These are phyloP conservation scores for Alexandromys oeconomus DNA, from an alignment of 2,797 vertebrate species.

Conservation along the genomic window DNA sequence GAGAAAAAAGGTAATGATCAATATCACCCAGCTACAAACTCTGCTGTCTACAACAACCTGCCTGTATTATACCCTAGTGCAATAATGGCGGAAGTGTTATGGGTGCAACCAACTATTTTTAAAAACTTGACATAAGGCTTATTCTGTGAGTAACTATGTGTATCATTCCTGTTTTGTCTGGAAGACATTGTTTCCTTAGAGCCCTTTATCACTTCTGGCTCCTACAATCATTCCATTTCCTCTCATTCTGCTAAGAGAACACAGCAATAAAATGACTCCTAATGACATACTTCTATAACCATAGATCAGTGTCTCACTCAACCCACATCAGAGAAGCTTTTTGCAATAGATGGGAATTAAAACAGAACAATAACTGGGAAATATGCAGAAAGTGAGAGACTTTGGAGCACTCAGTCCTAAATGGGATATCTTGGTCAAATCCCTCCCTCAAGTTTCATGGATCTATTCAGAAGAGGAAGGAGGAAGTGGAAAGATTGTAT, in stretches of 20 bases:
- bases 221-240: no score
- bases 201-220: no score
- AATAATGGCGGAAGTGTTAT: neutral
- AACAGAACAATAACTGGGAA: neutral
- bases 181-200: no score
- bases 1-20: neutral
- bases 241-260: neutral
- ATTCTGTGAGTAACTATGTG: neutral
- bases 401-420: neutral
- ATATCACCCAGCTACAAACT: neutral
- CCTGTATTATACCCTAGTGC: neutral
- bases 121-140: neutral
- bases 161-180: no score
- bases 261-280: neutral
- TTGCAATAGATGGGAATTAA: neutral
- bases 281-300: neutral
- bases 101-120: neutral
- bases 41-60: neutral
- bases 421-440: neutral
- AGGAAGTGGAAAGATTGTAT: neutral
- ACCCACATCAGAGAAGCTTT: neutral
- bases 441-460: neutral
- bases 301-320: neutral
- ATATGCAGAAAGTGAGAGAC: no score
- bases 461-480: neutral